Percentiles rank a stretch among this genome's conserved stretches.
Evolutionary conservation across 2,113 vertebrate species (phyloP).

Genomic region (Nothoprocta pentlandii): DNA sequence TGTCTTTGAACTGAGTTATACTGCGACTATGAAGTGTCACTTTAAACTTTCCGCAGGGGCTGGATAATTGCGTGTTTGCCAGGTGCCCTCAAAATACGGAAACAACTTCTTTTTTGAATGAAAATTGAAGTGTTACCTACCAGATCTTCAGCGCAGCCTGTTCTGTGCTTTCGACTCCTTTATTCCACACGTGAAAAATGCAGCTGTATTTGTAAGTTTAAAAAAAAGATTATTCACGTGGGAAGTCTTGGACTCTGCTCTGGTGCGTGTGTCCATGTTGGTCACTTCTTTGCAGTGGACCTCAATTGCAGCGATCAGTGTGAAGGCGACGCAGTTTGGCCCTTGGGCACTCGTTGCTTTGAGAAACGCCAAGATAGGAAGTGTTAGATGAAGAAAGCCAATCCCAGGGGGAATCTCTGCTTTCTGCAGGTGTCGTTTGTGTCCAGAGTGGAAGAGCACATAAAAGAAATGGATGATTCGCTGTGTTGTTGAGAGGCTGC

Average conservation of each 20-base stretch:
- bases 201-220: accelerated
- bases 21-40: constrained; percentile 66
- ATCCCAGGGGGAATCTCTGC: not conserved
- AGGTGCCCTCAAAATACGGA: constrained; percentile 29
- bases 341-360: not conserved
- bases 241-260: not conserved
- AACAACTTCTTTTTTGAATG: not conserved
- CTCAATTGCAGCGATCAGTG: not conserved
- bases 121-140: not conserved
- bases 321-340: not conserved
- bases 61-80: constrained; percentile 43
- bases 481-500: not conserved
- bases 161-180: not conserved
- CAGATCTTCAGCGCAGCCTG: not conserved
- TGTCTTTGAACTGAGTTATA: constrained; percentile 56
- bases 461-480: not conserved
- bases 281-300: accelerated
- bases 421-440: constrained; percentile 1
- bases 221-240: not conserved
- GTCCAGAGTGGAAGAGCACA: not conserved
- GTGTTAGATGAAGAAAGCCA: not conserved
- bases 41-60: constrained; percentile 62
- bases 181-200: not conserved
- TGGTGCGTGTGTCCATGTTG: not conserved
- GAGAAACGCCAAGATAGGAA: not conserved